A percentile compares a stretch with the other conserved stretches of the same genome.
phyloP scores from a whole-genome alignment of 2,888 invertebrate genomes.

The Coenonympha glycerion region DNA sequence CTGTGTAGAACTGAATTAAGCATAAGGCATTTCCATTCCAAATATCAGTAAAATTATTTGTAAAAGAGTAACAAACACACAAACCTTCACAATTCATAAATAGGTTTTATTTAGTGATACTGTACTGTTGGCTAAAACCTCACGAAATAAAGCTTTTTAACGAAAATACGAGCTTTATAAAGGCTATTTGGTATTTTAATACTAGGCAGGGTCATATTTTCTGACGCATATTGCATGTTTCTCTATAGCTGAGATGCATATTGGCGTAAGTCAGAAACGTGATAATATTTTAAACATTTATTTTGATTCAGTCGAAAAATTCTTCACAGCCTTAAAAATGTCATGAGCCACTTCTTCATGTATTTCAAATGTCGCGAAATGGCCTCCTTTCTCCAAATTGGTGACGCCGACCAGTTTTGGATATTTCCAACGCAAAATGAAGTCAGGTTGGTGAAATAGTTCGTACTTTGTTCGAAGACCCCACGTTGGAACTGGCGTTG shows the following conservation, averaged over 20 bases:
- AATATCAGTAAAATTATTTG: no score
- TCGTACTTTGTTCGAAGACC: constrained; percentile 84
- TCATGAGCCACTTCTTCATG: constrained; percentile 83
- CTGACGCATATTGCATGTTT: no score
- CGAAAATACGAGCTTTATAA: no score
- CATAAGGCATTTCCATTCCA: no score
- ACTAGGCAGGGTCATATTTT: no score
- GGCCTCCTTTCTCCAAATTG: constrained; percentile 82
- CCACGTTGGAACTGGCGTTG: constrained; percentile 82
- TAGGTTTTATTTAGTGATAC: no score
- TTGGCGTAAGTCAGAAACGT: neutral
- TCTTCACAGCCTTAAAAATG: constrained; percentile 64
- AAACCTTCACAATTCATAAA: no score
- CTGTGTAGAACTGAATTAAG: no score
- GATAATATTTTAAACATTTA: constrained; percentile 12
- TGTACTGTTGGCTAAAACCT: no score
- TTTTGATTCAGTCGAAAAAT: constrained; percentile 32
- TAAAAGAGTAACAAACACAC: no score
- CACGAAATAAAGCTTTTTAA: no score
- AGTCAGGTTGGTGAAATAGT: constrained; percentile 76
- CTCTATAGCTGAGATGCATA: neutral
- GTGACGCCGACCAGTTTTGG: constrained; percentile 80
- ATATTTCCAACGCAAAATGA: constrained; percentile 77
- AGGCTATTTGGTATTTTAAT: no score
- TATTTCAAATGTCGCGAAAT: constrained; percentile 89